Percentiles rank a stretch among this genome's conserved stretches.
Evolutionary conservation across 2,797 vertebrate species (phyloP).

Genomic region (Trematomus bernacchii): DNA sequence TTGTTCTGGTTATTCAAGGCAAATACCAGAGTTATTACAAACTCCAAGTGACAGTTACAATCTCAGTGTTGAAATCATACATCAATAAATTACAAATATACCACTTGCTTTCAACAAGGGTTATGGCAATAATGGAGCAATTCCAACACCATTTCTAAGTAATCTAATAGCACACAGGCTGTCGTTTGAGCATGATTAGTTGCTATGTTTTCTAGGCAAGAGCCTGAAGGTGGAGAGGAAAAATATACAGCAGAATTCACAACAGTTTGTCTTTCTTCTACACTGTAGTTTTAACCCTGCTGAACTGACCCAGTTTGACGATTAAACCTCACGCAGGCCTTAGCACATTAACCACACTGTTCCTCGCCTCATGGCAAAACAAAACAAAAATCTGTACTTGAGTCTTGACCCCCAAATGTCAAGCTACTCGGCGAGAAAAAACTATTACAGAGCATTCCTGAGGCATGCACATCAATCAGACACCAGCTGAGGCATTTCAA

Average conservation of each 20-base stretch:
- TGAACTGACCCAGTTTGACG: slow-evolving; percentile 67
- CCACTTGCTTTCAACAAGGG: slow-evolving; percentile 39
- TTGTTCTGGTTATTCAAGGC: slow-evolving; percentile 67
- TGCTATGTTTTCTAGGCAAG: slow-evolving; percentile 18
- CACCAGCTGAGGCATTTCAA: slow-evolving; percentile 39
- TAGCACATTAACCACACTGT: slow-evolving; percentile 31
- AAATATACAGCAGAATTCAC: slow-evolving; percentile 63
- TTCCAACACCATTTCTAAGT: slow-evolving; percentile 48
- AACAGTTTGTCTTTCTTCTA: slow-evolving; percentile 42
- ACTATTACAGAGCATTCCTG: slow-evolving; percentile 47
- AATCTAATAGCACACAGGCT: slow-evolving; percentile 53
- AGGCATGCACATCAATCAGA: slow-evolving; percentile 37
- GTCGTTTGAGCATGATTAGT: slow-evolving; percentile 15
- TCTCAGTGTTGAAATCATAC: slow-evolving; percentile 40
- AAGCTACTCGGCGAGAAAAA: slow-evolving; percentile 45
- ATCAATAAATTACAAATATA: slow-evolving; percentile 56
- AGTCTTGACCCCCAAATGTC: slow-evolving; percentile 47
- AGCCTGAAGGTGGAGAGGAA: slow-evolving; percentile 33
- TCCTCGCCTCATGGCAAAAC: slow-evolving; percentile 59
- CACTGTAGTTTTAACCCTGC: slow-evolving; percentile 61
- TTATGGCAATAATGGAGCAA: slow-evolving; percentile 54
- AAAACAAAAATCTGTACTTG: slow-evolving; percentile 53
- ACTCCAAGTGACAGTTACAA: slow-evolving; percentile 61
- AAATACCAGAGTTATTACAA: slow-evolving; percentile 74
- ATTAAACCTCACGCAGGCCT: slow-evolving; percentile 33